These are phyloP conservation scores for Molossus alvarezi DNA, from an alignment of 2,797 vertebrate genomes.

Conservation along the genomic window DNA sequence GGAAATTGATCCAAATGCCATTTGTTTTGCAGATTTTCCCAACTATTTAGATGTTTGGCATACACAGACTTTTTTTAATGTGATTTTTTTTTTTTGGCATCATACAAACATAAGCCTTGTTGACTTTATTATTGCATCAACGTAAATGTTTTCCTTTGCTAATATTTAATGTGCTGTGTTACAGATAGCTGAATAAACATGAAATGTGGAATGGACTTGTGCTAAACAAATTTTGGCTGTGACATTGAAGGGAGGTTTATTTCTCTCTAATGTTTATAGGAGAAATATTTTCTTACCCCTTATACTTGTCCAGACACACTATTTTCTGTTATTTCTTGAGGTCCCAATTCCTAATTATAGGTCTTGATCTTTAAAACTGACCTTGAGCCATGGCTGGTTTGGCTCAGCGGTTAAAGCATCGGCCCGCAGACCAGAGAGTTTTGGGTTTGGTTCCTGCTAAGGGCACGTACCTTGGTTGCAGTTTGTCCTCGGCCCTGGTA, in stretches of 20 bases:
- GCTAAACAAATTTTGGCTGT: conserved; percentile 35
- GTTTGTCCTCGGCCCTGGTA: no score
- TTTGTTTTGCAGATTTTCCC: conserved; percentile 77
- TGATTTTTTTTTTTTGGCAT: conserved; percentile 67
- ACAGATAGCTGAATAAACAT: conserved; percentile 61
- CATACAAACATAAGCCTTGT: conserved; percentile 29
- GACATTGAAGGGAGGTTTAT: conserved; percentile 34
- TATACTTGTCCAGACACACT: background rate
- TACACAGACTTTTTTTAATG: conserved; percentile 2
- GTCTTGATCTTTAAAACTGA: conserved; percentile 64
- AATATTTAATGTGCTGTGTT: conserved; percentile 72
- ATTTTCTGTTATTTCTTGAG: conserved; percentile 39
- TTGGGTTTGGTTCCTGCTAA: no score
- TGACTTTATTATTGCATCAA: conserved; percentile 64
- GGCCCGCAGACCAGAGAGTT: no score
- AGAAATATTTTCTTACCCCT: conserved; percentile 39
- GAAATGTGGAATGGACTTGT: background rate
- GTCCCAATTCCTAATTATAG: conserved; percentile 65
- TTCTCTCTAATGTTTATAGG: background rate
- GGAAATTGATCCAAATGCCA: conserved; percentile 76
- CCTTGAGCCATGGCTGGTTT: background rate
- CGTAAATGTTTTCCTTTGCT: conserved; percentile 64
- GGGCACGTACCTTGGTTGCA: no score
- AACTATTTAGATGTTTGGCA: conserved; percentile 75
- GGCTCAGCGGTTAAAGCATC: no score